Evolutionary conservation across 2,797 vertebrate species (phyloP).

Genomic region (Rhadinocentrus ornatus): DNA sequence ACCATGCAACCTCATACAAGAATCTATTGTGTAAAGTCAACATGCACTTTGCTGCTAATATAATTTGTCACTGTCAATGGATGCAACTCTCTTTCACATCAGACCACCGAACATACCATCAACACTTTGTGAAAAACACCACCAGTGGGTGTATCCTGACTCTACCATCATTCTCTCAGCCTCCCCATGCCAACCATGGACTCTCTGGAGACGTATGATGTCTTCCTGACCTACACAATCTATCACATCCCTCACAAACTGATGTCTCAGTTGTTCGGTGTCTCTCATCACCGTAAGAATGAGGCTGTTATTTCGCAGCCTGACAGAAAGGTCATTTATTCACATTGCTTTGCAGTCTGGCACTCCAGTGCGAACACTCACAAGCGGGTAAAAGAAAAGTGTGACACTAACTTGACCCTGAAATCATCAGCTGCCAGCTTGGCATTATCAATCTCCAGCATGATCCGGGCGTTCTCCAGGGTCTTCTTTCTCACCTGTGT

Average conservation of each 20-base stretch:
- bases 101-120: slow-evolving; percentile 57
- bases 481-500: slow-evolving; percentile 81
- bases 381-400: slow-evolving; percentile 56
- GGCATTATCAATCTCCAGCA: slow-evolving; percentile 87
- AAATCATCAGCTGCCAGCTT: slow-evolving; percentile 87
- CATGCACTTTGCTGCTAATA: slow-evolving; percentile 34
- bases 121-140: slow-evolving; percentile 61
- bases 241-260: slow-evolving; percentile 39
- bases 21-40: slow-evolving; percentile 19
- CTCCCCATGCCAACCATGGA: slow-evolving; percentile 29
- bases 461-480: slow-evolving; percentile 83
- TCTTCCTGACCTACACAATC: slow-evolving; percentile 49
- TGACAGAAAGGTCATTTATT: slow-evolving; percentile 76
- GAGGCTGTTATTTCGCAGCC: slow-evolving; percentile 66
- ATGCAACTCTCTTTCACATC: slow-evolving; percentile 33
- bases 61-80: slow-evolving; percentile 39
- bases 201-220: slow-evolving; percentile 8
- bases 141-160: slow-evolving; percentile 10
- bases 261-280: slow-evolving; percentile 10
- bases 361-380: slow-evolving; percentile 70
- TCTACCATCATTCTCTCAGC: slow-evolving; percentile 7
- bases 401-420: slow-evolving; percentile 84
- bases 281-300: slow-evolving; percentile 67
- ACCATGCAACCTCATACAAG: neutral
- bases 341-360: slow-evolving; percentile 65